phyloP scores from a whole-genome alignment of 2,113 vertebrate species.

The Narcine bancroftii region DNA sequence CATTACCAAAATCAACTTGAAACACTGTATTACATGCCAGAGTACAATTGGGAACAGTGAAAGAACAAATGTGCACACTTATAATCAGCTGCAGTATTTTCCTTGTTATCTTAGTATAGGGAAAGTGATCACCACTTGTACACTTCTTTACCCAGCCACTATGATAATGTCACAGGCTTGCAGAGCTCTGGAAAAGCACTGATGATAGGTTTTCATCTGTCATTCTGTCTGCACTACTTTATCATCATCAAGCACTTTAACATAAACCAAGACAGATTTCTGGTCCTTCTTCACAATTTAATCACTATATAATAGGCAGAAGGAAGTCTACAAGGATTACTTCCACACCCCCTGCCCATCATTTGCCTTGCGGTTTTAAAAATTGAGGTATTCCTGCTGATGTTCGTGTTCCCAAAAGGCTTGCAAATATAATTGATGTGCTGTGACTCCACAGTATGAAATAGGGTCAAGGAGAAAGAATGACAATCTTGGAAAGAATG shows the following conservation, averaged over 20 bases:
- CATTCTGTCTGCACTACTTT: neutral
- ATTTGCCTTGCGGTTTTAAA: neutral
- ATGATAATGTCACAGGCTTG: neutral
- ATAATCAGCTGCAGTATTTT: neutral
- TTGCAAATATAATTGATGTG: constrained; percentile 15
- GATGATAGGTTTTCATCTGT: neutral
- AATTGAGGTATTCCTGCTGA: neutral
- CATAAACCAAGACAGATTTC: neutral
- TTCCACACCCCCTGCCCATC: neutral
- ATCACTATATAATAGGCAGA: neutral
- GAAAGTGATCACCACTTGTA: neutral
- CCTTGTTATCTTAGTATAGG: neutral
- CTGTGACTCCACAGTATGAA: neutral
- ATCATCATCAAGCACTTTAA: constrained; percentile 14
- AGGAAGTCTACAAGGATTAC: constrained; percentile 19
- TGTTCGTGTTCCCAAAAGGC: neutral
- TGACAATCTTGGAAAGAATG: neutral
- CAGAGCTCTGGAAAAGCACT: neutral
- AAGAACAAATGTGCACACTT: neutral
- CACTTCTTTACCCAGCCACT: neutral
- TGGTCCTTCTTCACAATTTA: neutral
- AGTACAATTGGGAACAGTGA: neutral
- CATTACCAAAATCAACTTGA: neutral
- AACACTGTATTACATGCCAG: neutral
- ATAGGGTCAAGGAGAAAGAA: neutral